These are phyloP conservation scores for Hylaeus anthracinus DNA, from an alignment of 1,140 invertebrate species.

Conservation along the genomic window DNA sequence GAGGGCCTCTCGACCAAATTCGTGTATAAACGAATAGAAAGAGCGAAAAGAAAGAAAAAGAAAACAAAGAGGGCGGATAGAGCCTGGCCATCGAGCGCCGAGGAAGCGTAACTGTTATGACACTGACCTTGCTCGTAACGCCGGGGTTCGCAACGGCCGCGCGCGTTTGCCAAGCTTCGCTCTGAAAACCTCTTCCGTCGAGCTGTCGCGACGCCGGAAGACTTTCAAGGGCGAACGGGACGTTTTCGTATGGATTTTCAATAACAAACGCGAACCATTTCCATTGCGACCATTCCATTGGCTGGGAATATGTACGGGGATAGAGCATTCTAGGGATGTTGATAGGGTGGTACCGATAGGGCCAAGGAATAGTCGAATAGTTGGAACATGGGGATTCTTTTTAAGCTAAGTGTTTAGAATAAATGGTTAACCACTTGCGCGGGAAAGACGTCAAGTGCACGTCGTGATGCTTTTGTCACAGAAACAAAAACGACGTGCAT, in stretches of 20 bases:
- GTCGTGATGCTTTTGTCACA: too few species aligned
- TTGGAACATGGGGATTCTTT: too few species aligned
- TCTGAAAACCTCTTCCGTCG: not conserved
- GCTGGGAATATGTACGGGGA: not conserved
- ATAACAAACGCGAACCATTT: conserved; percentile 19
- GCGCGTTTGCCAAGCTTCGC: not conserved
- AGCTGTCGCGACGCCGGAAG: not conserved
- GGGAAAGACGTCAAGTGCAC: too few species aligned
- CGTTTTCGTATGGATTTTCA: conserved; percentile 34
- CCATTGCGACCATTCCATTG: not conserved
- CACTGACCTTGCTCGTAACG: conserved; percentile 53
- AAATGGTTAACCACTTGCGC: too few species aligned
- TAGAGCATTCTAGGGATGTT: not conserved
- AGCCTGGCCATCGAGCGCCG: not conserved
- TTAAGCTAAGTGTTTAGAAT: too few species aligned
- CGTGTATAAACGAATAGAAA: not conserved
- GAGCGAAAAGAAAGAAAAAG: too few species aligned
- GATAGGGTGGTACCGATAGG: too few species aligned
- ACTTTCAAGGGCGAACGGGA: not conserved
- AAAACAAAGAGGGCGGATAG: not conserved
- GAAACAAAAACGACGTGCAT: too few species aligned
- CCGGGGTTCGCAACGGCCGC: not conserved
- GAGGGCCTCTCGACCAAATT: not conserved
- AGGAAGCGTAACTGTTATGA: conserved; percentile 29
- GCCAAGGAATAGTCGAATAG: too few species aligned